Base-by-base conservation (phyloP, 2,113 vertebrate genomes). In the Scophthalmus maximus region DNA sequence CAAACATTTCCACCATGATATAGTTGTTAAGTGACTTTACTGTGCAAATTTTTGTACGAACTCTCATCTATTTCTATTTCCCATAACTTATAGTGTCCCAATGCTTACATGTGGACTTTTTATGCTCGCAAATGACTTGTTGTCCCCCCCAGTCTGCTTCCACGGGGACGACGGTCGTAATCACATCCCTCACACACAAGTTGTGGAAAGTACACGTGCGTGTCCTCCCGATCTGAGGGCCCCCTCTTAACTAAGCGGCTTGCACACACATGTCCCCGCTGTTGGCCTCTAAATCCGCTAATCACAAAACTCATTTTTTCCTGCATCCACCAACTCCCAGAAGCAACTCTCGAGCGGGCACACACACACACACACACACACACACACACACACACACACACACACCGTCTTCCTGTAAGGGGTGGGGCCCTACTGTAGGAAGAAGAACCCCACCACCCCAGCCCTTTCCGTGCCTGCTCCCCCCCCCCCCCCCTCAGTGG, bases 361-460 rank as follows among this genome's bases (percentile, higher is more conserved):
- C 56, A 61, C 8, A 70, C 63, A 56, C 57, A 52, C 53, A 34
- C 29, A 32, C 55, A 65, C 61, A 49, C 40, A 70, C 74, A 55
- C 26, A 75, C 44, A 69, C 77, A 72, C 57, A 69, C 53, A 65
- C 44, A 59, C 53, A 59, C 36, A 55, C 75, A 59, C 63, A 46
- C 73, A 50, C 20, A 57, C 4, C 6, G 30, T 0, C 91, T 92
- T 94, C 92, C 94, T 93, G 93, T 93, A 93, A 94, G 93, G 95
- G 94, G 95, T 92, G 94, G 92, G 59, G 73, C 65, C 89, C 95
- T 96, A 95, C 94, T 95, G 95, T 95, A 95, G 95, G 94, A 94
- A 91, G 67, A 81, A 65, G 60, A 52, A 17, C n/a, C 38, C 18
- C 30, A 20, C n/a, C 34, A 2, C 34, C 44, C 6, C 25, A 46